phyloP scores from a whole-genome alignment of 2,888 invertebrate species.

The Meteorus colon region DNA sequence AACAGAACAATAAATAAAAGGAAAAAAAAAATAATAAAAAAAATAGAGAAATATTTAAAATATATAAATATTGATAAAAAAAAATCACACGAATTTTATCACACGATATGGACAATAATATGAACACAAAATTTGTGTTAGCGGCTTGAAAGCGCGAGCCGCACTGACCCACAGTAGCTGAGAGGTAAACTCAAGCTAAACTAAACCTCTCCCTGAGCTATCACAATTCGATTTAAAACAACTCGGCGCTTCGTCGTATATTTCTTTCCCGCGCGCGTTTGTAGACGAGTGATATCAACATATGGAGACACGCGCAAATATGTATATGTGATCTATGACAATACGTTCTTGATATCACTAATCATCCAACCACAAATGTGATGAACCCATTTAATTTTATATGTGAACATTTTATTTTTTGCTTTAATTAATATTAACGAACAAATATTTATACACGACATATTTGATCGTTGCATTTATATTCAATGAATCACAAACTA shows the following conservation, averaged over 20 bases:
- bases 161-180: constrained; percentile 65
- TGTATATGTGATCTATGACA: not conserved
- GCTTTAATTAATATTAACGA: too few relatives aligned
- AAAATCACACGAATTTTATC: constrained; percentile 2
- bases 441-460: too few relatives aligned
- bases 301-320: not conserved
- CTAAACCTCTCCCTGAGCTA: constrained; percentile 58
- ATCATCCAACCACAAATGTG: too few relatives aligned
- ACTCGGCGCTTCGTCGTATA: constrained; percentile 48
- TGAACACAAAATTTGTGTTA: constrained; percentile 56
- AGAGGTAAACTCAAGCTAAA: constrained; percentile 67
- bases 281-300: not conserved
- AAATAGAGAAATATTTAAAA: not conserved
- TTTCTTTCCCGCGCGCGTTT: constrained; percentile 40
- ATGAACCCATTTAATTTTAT: too few relatives aligned
- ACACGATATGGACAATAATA: constrained; percentile 7
- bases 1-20: not conserved
- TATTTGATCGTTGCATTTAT: not conserved
- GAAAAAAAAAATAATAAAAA: constrained; percentile 1
- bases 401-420: too few relatives aligned
- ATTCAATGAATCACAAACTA: not conserved
- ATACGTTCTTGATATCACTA: not conserved
- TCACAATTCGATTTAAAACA: constrained; percentile 64
- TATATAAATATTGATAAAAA: not conserved
- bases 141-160: constrained; percentile 70